phyloP scores from a whole-genome alignment of 2,113 vertebrate genomes.

The Istiophorus platypterus region DNA sequence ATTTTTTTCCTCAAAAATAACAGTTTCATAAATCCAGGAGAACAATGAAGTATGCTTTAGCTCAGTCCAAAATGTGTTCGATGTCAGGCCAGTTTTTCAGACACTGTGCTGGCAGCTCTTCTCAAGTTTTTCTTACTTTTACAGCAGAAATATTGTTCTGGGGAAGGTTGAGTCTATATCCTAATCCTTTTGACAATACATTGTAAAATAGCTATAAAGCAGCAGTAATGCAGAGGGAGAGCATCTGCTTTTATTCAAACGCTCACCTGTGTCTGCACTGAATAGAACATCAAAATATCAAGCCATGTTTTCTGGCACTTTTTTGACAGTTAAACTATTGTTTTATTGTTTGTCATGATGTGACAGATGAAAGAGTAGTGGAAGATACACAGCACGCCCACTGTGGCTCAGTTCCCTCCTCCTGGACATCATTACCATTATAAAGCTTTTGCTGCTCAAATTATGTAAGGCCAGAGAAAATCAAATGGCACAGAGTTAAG shows the following conservation, averaged over 20 bases:
- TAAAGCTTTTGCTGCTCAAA: slow-evolving; percentile 64
- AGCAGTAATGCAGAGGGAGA: slow-evolving; percentile 14
- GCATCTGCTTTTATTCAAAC: slow-evolving; percentile 66
- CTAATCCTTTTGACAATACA: slow-evolving; percentile 47
- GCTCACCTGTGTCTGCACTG: slow-evolving; percentile 71
- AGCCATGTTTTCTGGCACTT: slow-evolving; percentile 39
- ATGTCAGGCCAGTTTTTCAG: slow-evolving; percentile 22
- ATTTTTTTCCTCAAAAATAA: not conserved
- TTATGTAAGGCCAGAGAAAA: slow-evolving; percentile 43
- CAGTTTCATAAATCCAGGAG: slow-evolving; percentile 17
- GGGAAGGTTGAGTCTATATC: slow-evolving; percentile 25
- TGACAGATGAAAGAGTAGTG: slow-evolving; percentile 65
- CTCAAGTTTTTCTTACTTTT: slow-evolving; percentile 27
- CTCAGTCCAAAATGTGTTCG: slow-evolving; percentile 26
- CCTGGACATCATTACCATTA: slow-evolving; percentile 76
- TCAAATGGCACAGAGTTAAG: slow-evolving; percentile 50
- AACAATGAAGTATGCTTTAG: slow-evolving; percentile 8
- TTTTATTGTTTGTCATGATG: slow-evolving; percentile 62
- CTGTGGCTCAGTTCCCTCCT: slow-evolving; percentile 49
- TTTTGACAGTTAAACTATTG: slow-evolving; percentile 52
- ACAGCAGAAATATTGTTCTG: slow-evolving; percentile 41
- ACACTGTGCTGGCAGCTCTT: slow-evolving; percentile 24
- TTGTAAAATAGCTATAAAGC: slow-evolving; percentile 43
- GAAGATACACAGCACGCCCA: slow-evolving; percentile 31
- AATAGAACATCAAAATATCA: slow-evolving; percentile 52